These are phyloP conservation scores for Drosophila anceps DNA, from an alignment of 2,888 invertebrate genomes.

Conservation along the genomic window DNA sequence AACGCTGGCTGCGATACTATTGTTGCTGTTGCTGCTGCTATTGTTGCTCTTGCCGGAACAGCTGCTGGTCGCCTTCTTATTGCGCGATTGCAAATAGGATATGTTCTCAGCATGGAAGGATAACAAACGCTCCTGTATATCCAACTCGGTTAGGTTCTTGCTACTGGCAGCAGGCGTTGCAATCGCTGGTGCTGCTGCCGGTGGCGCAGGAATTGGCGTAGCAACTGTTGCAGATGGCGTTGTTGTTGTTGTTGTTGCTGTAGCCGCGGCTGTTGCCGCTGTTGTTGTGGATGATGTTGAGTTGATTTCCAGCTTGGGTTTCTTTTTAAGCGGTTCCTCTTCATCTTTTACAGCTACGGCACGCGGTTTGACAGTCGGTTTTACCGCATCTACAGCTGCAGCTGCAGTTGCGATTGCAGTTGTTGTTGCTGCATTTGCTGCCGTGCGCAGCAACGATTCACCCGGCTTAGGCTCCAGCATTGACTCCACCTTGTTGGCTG, in stretches of 20 bases:
- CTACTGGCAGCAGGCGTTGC: conserved; percentile 22
- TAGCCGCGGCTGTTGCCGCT: background rate
- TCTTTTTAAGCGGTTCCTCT: conserved; percentile 75
- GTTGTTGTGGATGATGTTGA: background rate
- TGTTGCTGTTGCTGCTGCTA: conserved; percentile 14
- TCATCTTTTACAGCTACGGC: conserved; percentile 44
- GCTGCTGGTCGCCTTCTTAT: conserved; percentile 85
- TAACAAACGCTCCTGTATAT: conserved; percentile 88
- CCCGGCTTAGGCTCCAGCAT: conserved; percentile 65
- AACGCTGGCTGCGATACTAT: background rate
- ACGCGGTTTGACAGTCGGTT: conserved; percentile 44
- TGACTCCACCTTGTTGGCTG: conserved; percentile 40
- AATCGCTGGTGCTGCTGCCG: conserved; percentile 3
- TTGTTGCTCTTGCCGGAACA: conserved; percentile 42
- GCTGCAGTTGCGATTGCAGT: background rate
- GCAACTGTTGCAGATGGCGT: background rate
- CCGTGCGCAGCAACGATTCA: conserved; percentile 57
- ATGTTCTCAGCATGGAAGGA: conserved; percentile 89
- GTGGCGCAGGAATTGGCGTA: conserved; percentile 4
- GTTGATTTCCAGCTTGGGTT: conserved; percentile 61
- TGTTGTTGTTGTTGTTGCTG: background rate
- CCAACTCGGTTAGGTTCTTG: conserved; percentile 86
- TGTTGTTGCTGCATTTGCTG: conserved; percentile 33
- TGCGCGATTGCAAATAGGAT: conserved; percentile 87
- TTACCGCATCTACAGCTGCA: conserved; percentile 34